Evolutionary conservation across 2,113 vertebrate species (phyloP), one percentile per base, ranked within the genome.

Genomic region (Fregetta grallaria): DNA sequence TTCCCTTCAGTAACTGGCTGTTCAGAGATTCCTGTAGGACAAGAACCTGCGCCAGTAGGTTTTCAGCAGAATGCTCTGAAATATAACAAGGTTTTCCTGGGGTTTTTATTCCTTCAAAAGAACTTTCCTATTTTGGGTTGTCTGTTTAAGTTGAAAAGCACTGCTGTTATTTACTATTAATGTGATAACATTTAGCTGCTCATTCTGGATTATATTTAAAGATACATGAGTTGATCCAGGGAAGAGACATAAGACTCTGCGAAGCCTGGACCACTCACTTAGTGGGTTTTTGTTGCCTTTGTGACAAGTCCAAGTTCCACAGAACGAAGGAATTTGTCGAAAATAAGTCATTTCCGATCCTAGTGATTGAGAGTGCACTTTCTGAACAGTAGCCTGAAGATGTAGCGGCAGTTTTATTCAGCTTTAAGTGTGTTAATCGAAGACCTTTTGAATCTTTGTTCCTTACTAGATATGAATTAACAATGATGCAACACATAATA

Each of bases 201-300:
- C 92, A 47, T 79, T 90, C 62, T 94, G 93, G 52, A 79, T 95
- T 89, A 40, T 56, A 29, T 82, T 94, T 87, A 78, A 90, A 72
- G 22, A n/a, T 36, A 53, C 32, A 34, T 1, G 13, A 53, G 18
- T 68, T 85, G 85, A 88, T 95, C 66, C 78, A 65, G 71, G 49
- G 56, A 67, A 79, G 81, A 50, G 71, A 75, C 18, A 26, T 67
- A 62, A 88, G 44, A 50, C 61, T 75, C 52, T 44, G 23, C 3
- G 10, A 75, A 94, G 77, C 70, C 73, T 78, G 81, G 88, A 61
- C 85, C 38, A 38, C 70, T 88, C 34, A 21, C 72, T 80, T 15
- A 16, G 38, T 62, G 88, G 25, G 16, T 84, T 91, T 93, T 78
- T 85, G 12, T 70, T 86, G 79, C 91, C 55, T 82, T 68, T 91